Base-by-base conservation (phyloP, 92 coral and sea anemone species). In the Zoanthus sociatus region DNA sequence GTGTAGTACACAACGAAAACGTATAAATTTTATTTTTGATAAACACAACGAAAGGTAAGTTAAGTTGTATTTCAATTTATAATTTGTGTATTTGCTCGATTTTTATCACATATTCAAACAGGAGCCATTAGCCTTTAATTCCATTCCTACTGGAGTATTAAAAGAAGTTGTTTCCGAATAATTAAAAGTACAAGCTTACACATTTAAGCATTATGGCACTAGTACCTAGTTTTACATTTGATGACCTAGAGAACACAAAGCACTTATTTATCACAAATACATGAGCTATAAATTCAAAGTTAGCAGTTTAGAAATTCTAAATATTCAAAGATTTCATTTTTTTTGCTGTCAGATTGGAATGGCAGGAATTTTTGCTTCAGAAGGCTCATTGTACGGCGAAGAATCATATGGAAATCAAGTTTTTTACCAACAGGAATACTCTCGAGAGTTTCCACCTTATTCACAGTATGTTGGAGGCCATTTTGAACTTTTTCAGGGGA, bases 361-460 rank as follows among this genome's bases (percentile, higher is more conserved):
- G 93, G 93, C 88, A 9, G 91, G 83, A 1, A 68, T 90, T 2
- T 90, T 90, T 82, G 84, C 37, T 54, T 44, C 46, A 20, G 87
- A 72, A 17, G 77, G 76, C 3, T 63, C 72, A 1, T 61, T 90
- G 79, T 90, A 83, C 67, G 20, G 45, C 3, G 88, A 83, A 26
- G 4, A 83, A 17, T 55, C 87, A 4, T 90, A 87, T 45, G 76
- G 69, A 30, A 83, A 74, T 14, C 84, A 71, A 60, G 85, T 90
- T n/a, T 63, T 44, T 47, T 21, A 50, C 2, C 82, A 82, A 4
- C 84, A 90, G 26, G 46, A 66, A n/a, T 90, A 66, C 51, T 70
- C 76, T 8, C 55, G 82, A 10, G 88, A 90, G n/a, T 51, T 75
- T 13, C 84, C 79, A 13, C 11, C 91, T 50, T 60, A 51, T 42